Evolutionary conservation across 2,113 vertebrate species (phyloP).

Genomic region (Galeopterus variegatus): DNA sequence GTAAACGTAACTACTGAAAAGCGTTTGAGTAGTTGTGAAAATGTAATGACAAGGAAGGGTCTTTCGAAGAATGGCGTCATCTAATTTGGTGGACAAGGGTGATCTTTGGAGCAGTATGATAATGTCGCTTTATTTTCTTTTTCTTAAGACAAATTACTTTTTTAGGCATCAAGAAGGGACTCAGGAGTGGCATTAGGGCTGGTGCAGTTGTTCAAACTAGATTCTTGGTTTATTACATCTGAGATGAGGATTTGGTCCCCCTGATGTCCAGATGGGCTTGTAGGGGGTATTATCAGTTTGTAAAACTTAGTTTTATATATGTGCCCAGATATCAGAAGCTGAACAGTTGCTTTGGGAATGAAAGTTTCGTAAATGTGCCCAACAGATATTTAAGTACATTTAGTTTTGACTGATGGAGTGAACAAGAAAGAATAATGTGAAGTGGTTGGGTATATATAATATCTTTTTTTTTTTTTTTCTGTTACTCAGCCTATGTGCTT

Average conservation of each 20-base stretch:
- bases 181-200: not conserved
- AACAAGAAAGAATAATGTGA: not conserved
- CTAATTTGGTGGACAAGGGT: not conserved
- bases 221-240: not conserved
- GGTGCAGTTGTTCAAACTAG: not conserved
- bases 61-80: not conserved
- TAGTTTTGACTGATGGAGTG: not conserved
- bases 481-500: slow-evolving; percentile 92
- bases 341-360: not conserved
- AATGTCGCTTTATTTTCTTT: not conserved
- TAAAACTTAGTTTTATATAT: not conserved
- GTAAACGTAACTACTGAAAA: not conserved
- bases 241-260: not conserved
- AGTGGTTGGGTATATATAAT: too few relatives aligned
- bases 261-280: not conserved
- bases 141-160: not conserved
- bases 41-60: not conserved
- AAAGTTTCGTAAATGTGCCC: not conserved
- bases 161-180: not conserved
- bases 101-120: not conserved
- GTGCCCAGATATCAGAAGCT: not conserved
- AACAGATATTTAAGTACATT: not conserved
- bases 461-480: not conserved
- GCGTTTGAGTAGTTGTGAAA: not conserved
- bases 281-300: not conserved